These are phyloP conservation scores for Heliothis peltigera DNA, from an alignment of 2,888 invertebrate genomes.

Conservation along the genomic window DNA sequence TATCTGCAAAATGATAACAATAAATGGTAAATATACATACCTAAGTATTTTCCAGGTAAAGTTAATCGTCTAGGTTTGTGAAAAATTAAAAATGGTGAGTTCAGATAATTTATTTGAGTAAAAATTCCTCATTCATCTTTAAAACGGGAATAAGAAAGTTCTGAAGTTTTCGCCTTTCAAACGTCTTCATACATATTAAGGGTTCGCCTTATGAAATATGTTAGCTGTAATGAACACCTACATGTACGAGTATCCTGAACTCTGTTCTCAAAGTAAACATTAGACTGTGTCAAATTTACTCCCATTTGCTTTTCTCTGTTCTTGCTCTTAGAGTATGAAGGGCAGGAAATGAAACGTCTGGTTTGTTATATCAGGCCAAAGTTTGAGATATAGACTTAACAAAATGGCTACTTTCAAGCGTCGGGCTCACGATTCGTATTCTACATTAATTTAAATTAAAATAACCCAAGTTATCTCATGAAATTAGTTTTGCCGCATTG, in stretches of 20 bases:
- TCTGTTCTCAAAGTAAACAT: conserved; percentile 63
- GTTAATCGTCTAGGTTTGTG: no score
- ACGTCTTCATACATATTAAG: conserved; percentile 37
- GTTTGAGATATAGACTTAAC: neutral
- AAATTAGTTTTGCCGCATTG: neutral
- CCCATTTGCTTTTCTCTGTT: conserved; percentile 61
- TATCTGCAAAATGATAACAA: no score
- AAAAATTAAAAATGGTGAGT: conserved; percentile 6
- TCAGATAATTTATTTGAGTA: conserved; percentile 13
- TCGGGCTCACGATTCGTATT: neutral
- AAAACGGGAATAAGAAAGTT: conserved; percentile 23
- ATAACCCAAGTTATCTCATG: neutral
- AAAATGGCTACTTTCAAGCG: neutral
- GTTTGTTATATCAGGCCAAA: neutral
- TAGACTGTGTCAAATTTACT: conserved; percentile 63
- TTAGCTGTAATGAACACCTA: conserved; percentile 41
- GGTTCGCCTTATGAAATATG: conserved; percentile 42
- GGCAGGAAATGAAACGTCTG: conserved; percentile 25
- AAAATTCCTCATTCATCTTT: conserved; percentile 23
- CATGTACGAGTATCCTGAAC: conserved; percentile 39
- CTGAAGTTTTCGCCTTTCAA: conserved; percentile 18
- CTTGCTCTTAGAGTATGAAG: conserved; percentile 31
- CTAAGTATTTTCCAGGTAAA: no score
- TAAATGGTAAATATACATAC: no score
- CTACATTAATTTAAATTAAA: conserved; percentile 1